Percentiles rank a stretch among this genome's conserved stretches.
phyloP scores from a whole-genome alignment of 2,888 invertebrate genomes.

The Drosophila multiciliata region DNA sequence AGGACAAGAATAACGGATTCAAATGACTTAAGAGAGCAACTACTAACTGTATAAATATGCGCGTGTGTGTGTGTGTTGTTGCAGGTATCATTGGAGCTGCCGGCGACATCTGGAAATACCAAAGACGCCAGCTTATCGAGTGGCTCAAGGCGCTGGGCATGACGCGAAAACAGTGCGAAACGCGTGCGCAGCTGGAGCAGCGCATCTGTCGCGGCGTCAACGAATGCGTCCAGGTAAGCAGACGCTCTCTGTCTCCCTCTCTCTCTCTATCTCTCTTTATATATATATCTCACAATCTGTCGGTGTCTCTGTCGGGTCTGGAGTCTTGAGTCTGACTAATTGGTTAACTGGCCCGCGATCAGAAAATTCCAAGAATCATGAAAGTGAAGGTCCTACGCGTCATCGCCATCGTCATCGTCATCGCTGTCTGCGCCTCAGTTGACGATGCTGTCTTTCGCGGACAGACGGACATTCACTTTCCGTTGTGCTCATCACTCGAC shows the following conservation, averaged over 20 bases:
- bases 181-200: constrained; percentile 88
- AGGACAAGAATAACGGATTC: constrained; percentile 11
- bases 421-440: constrained; percentile 1
- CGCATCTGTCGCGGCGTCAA: constrained; percentile 88
- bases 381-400: constrained; percentile 69
- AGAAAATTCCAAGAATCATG: constrained; percentile 64
- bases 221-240: constrained; percentile 86
- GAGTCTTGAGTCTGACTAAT: constrained; percentile 39
- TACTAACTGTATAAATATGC: neutral
- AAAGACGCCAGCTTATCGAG: constrained; percentile 90
- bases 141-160: constrained; percentile 91
- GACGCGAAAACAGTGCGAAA: constrained; percentile 87
- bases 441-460: constrained; percentile 19
- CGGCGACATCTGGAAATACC: constrained; percentile 93
- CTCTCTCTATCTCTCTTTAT: neutral
- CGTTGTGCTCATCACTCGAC: constrained; percentile 67
- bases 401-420: constrained; percentile 31
- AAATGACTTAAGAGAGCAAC: constrained; percentile 62
- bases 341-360: constrained; percentile 39
- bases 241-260: neutral
- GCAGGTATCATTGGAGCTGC: constrained; percentile 93
- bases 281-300: too few species aligned
- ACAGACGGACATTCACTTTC: constrained; percentile 60
- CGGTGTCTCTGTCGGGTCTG: constrained; percentile 8
- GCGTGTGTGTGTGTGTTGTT: constrained; percentile 8